Percentiles rank a stretch among this genome's conserved stretches.
phyloP scores from a whole-genome alignment of 2,797 vertebrate genomes.

The Dryobates pubescens region DNA sequence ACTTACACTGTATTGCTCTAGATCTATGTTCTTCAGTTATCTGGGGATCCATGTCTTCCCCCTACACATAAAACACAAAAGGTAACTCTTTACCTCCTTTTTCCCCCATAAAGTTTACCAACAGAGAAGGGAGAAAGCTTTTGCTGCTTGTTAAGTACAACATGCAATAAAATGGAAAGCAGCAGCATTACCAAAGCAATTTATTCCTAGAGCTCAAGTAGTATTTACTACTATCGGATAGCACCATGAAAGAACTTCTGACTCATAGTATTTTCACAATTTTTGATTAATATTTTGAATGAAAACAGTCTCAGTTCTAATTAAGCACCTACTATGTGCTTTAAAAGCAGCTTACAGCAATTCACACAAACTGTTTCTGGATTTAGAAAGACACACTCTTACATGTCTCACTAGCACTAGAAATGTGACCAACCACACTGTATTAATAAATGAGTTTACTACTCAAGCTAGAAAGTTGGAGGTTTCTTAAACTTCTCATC shows the following conservation, averaged over 20 bases:
- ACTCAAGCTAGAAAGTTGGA: background rate
- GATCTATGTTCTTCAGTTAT: constrained; percentile 29
- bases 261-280: background rate
- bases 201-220: background rate
- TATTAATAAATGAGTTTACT: background rate
- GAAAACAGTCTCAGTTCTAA: background rate
- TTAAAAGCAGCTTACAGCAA: background rate
- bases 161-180: background rate
- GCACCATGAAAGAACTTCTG: background rate
- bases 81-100: background rate
- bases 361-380: background rate
- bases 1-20: background rate
- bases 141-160: background rate
- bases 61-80: constrained; percentile 50
- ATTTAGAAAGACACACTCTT: background rate
- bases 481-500: background rate
- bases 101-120: background rate
- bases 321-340: background rate
- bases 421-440: background rate
- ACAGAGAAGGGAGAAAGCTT: background rate
- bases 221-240: background rate
- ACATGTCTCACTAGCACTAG: background rate
- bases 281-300: background rate
- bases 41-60: constrained; percentile 33
- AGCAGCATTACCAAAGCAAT: background rate